A percentile compares a stretch with the other conserved stretches of the same genome.
These are phyloP conservation scores for Protomyctophum bolini DNA, from an alignment of 2,113 vertebrate species.

Conservation along the genomic window DNA sequence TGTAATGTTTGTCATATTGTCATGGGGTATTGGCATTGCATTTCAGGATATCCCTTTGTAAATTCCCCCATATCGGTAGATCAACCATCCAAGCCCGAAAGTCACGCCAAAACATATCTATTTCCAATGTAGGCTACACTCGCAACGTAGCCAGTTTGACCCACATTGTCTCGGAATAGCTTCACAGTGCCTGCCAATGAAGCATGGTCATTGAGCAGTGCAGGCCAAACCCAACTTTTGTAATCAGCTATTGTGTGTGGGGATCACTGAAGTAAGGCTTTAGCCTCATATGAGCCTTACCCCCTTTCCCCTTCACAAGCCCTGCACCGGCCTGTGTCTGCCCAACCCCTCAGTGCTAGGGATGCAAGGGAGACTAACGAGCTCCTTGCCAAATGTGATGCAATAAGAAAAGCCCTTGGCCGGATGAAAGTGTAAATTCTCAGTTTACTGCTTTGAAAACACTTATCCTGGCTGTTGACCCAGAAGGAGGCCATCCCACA, in stretches of 20 bases:
- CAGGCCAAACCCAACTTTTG: neutral
- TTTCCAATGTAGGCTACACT: neutral
- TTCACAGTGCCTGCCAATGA: neutral
- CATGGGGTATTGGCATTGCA: neutral
- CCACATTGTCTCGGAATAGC: constrained; percentile 1
- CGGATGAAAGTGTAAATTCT: constrained; percentile 47
- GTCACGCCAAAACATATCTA: constrained; percentile 1
- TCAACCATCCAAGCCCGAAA: neutral
- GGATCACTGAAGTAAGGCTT: constrained; percentile 4
- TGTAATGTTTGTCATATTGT: too few species aligned
- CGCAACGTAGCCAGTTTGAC: neutral
- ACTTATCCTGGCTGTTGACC: constrained; percentile 41
- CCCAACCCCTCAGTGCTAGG: constrained; percentile 3
- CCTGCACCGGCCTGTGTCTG: neutral
- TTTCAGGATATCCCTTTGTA: neutral
- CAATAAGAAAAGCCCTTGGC: neutral
- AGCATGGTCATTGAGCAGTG: neutral
- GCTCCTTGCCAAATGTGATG: neutral
- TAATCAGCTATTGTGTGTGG: constrained; percentile 4
- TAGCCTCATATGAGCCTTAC: neutral
- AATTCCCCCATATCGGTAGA: neutral
- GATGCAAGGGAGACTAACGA: neutral
- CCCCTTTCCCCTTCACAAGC: neutral
- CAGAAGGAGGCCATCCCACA: constrained; percentile 18
- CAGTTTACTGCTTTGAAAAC: constrained; percentile 42